These are phyloP conservation scores for Drosophila suzukii DNA, from an alignment of 1,140 invertebrate species.

Conservation along the genomic window DNA sequence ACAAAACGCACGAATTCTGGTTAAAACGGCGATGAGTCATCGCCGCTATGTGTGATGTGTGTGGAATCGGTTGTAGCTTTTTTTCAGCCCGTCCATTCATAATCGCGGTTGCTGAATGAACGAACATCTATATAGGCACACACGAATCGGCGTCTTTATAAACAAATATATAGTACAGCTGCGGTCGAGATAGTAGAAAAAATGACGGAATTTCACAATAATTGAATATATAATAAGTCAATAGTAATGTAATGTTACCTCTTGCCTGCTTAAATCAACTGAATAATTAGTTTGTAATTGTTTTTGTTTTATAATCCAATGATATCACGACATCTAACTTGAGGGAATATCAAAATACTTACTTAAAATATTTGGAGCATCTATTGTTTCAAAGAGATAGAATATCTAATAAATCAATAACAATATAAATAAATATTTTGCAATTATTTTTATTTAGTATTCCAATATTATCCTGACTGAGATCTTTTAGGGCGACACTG, in stretches of 20 bases:
- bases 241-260: not conserved
- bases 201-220: conserved; percentile 7
- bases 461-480: not conserved
- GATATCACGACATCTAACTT: not conserved
- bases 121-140: conserved; percentile 47
- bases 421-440: too few relatives aligned
- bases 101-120: conserved; percentile 70
- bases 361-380: too few relatives aligned
- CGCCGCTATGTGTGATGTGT: conserved; percentile 31
- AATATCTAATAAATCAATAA: too few relatives aligned
- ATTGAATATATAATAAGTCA: not conserved
- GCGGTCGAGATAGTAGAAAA: conserved; percentile 29
- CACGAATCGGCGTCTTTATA: conserved; percentile 42
- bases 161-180: conserved; percentile 42
- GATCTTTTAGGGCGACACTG: not conserved
- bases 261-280: not conserved
- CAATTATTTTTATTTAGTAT: too few relatives aligned
- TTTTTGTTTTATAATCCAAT: not conserved
- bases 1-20: conserved; percentile 70
- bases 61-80: conserved; percentile 46
- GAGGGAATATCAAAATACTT: not conserved
- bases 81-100: conserved; percentile 56
- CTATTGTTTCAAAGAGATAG: too few relatives aligned
- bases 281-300: not conserved
- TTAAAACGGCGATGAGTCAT: conserved; percentile 76